phyloP scores from a whole-genome alignment of 2,888 invertebrate species.

The Drosophila suboccidentalis region DNA sequence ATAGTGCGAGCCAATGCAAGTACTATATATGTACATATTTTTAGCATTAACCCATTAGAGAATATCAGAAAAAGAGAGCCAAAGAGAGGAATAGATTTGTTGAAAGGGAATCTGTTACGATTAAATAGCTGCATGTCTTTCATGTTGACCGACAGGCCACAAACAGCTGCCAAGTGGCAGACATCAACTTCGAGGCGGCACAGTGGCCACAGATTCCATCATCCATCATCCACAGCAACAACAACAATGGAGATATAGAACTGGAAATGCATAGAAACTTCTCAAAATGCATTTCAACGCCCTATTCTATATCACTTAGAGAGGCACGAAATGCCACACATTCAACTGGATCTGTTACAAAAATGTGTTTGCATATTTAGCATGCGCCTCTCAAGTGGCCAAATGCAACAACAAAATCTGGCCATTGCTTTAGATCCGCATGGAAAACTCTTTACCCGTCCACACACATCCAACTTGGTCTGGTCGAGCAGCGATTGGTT shows the following conservation, averaged over 20 bases:
- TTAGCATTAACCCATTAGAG: conserved; percentile 64
- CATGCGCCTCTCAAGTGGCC: conserved; percentile 69
- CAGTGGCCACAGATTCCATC: conserved; percentile 66
- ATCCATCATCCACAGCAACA: conserved; percentile 26
- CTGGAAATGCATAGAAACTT: conserved; percentile 14
- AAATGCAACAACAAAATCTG: conserved; percentile 24
- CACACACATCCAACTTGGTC: background rate
- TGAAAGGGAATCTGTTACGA: conserved; percentile 46
- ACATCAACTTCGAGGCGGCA: conserved; percentile 27
- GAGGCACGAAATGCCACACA: conserved; percentile 65
- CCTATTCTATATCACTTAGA: conserved; percentile 69
- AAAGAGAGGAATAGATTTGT: background rate
- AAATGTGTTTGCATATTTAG: conserved; percentile 78
- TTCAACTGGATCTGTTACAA: conserved; percentile 51
- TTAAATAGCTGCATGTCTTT: conserved; percentile 75
- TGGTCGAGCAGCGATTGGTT: conserved; percentile 11
- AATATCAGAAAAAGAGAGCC: background rate
- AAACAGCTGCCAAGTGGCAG: conserved; percentile 64
- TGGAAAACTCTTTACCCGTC: background rate
- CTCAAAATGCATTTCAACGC: conserved; percentile 65
- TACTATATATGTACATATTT: conserved; percentile 53
- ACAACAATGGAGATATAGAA: conserved; percentile 29
- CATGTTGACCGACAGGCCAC: conserved; percentile 66
- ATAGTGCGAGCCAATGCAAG: conserved; percentile 61
- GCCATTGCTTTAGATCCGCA: conserved; percentile 5